Conservation (phyloP, 2,888 invertebrate species). For the Cynaeus angustus region DNA sequence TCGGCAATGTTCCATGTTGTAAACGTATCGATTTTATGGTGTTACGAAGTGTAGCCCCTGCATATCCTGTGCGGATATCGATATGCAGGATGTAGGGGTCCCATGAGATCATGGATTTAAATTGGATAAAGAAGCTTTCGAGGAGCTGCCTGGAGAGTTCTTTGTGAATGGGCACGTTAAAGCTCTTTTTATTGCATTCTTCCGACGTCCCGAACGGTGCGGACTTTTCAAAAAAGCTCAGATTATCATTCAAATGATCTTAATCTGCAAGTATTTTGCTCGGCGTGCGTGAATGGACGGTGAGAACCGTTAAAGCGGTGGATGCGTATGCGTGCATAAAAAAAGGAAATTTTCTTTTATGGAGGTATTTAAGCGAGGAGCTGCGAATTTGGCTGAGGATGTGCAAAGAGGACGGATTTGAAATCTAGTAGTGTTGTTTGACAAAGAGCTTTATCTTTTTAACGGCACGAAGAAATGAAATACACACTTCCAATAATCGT, state of each 20-base stretch:
- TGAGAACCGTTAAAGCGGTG: too few species aligned
- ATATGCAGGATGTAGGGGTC: conserved; percentile 42
- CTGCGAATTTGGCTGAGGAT: too few species aligned
- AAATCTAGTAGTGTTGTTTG: too few species aligned
- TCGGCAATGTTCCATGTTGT: too few species aligned
- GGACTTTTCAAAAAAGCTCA: conserved; percentile 16
- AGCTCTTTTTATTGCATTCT: conserved; percentile 45
- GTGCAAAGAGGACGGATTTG: too few species aligned
- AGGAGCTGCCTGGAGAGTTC: conserved; percentile 34
- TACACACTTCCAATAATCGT: too few species aligned
- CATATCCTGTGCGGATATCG: conserved; percentile 37
- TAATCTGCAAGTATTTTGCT: conserved; percentile 27
- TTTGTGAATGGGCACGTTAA: conserved; percentile 39
- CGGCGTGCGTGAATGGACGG: not conserved
- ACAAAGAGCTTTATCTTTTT: too few species aligned
- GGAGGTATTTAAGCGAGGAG: too few species aligned
- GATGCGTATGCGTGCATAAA: not conserved
- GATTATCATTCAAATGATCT: conserved; percentile 40
- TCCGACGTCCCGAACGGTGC: conserved; percentile 15
- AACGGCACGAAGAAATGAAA: too few species aligned
- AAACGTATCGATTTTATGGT: conserved; percentile 21
- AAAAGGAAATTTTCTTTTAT: too few species aligned
- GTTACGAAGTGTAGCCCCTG: conserved; percentile 5
- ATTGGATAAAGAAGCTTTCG: conserved; percentile 38
- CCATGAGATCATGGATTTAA: conserved; percentile 42